Evolutionary conservation across 2,797 vertebrate genomes (phyloP), one percentile per base, ranked within the genome.

Genomic region (Numenius phaeopus): DNA sequence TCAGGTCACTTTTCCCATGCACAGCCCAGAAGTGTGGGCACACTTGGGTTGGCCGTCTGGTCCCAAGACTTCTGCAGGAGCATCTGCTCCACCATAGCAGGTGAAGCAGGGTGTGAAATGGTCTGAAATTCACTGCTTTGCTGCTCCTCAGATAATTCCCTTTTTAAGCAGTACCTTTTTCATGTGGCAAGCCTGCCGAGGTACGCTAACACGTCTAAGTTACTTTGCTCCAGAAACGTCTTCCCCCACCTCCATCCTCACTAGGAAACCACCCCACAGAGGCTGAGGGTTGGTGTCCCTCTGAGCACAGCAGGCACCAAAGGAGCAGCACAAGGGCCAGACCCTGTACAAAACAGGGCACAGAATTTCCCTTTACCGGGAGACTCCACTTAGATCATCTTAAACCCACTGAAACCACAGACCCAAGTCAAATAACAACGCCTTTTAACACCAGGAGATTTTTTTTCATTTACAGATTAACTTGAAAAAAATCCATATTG

Each of bases 191-290:
- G 27, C n/a, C 27, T 5, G 6, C 27, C 23, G 29, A 29, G 1
- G 1, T 32, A 49, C 6, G 5, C 1, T 4, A 47, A 21, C 27
- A 2, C 0, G 0, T 1, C 24, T 12, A 64, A 59, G 15, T n/a
- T 46, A 19, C 49, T 83, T 65, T 37, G 30, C 21, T 94, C n/a
- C 29, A 44, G 34, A 47, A 58, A n/a, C 13, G 29, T 44, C 8
- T 81, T 18, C 32, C 21, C 32, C 23, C 20, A 10, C 5, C 12
- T 42, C 27, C 22, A 12, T 0, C 5, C 8, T 5, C 17, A 22
- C 0, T 0, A 34, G 37, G 34, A 85, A 84, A 30, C 14, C 40
- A 22, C 2, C 8, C n/a, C 10, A 10, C 0, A 0, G 57, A 42
- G 24, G 15, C 32, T 32, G 80, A 44, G 30, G 24, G 7, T 44